Percentiles rank a stretch among this genome's conserved stretches.
Conservation (phyloP, 2,888 invertebrate species). For the Sarcophaga caerulescens region DNA sequence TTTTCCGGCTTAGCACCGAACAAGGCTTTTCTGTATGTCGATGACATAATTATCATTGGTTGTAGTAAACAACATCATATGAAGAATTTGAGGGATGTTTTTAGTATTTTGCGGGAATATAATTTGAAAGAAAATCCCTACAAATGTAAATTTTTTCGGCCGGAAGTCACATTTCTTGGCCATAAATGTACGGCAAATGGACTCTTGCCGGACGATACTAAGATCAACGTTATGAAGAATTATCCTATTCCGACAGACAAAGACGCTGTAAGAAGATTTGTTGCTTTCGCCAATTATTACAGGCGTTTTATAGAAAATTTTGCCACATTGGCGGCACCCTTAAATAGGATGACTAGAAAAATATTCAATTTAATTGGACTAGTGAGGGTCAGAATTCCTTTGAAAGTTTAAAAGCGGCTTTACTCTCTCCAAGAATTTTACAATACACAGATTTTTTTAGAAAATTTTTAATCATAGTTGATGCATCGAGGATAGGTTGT, state of each 20-base stretch:
- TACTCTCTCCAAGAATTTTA: background rate
- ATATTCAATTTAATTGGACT: too few relatives aligned
- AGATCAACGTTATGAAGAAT: slow-evolving; percentile 11
- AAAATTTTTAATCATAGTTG: slow-evolving; percentile 8
- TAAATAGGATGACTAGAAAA: too few relatives aligned
- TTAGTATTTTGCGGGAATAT: slow-evolving; percentile 29
- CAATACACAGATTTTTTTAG: background rate
- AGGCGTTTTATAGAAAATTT: background rate
- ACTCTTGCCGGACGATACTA: slow-evolving; percentile 46
- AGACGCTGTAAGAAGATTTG: slow-evolving; percentile 33
- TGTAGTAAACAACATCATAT: slow-evolving; percentile 49
- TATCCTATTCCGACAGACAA: slow-evolving; percentile 5
- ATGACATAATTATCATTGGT: slow-evolving; percentile 67
- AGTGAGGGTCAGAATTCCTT: background rate
- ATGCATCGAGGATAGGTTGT: slow-evolving; percentile 33
- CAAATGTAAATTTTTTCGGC: slow-evolving; percentile 46
- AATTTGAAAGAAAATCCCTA: slow-evolving; percentile 45
- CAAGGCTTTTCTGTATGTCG: slow-evolving; percentile 66
- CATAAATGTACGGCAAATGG: slow-evolving; percentile 42
- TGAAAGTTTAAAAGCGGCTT: background rate
- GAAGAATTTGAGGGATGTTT: slow-evolving; percentile 40
- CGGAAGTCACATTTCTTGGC: slow-evolving; percentile 46
- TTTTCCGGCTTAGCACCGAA: slow-evolving; percentile 64
- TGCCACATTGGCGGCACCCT: too few relatives aligned
- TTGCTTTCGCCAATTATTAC: slow-evolving; percentile 25